A percentile compares a stretch with the other conserved stretches of the same genome.
These are phyloP conservation scores for Tragopan temminckii DNA, from an alignment of 2,797 vertebrate genomes.

Conservation along the genomic window DNA sequence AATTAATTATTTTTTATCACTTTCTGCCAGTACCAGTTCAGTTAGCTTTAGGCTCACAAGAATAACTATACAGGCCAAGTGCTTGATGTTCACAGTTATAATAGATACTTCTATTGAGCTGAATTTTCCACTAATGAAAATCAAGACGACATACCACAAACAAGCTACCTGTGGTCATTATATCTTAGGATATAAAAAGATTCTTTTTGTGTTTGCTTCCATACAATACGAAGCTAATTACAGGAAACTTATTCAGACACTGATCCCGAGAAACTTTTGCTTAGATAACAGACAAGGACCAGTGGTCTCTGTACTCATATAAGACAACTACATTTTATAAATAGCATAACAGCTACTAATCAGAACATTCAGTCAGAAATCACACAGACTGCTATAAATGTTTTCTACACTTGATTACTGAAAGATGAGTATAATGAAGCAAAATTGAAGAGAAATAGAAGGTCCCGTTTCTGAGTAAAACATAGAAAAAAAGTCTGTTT, in stretches of 20 bases:
- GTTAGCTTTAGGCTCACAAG: neutral
- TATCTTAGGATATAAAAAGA: neutral
- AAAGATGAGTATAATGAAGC: neutral
- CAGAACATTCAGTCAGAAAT: neutral
- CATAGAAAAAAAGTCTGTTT: neutral
- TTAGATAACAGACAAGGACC: neutral
- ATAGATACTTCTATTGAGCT: neutral
- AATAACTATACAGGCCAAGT: neutral
- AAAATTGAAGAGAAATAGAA: neutral
- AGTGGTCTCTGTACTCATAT: neutral
- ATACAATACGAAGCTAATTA: neutral
- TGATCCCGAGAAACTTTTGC: neutral
- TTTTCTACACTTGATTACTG: neutral
- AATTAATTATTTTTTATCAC: neutral
- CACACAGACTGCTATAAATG: neutral
- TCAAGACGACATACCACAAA: neutral
- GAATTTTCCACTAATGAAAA: neutral
- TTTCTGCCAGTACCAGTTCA: neutral
- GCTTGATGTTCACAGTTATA: neutral
- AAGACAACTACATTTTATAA: neutral
- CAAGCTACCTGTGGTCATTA: neutral
- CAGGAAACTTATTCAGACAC: neutral
- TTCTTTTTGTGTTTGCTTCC: neutral
- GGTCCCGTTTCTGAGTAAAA: neutral
- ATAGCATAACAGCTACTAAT: neutral